phyloP scores from a whole-genome alignment of 2,113 vertebrate genomes.

The Neotragus pygmaeus region DNA sequence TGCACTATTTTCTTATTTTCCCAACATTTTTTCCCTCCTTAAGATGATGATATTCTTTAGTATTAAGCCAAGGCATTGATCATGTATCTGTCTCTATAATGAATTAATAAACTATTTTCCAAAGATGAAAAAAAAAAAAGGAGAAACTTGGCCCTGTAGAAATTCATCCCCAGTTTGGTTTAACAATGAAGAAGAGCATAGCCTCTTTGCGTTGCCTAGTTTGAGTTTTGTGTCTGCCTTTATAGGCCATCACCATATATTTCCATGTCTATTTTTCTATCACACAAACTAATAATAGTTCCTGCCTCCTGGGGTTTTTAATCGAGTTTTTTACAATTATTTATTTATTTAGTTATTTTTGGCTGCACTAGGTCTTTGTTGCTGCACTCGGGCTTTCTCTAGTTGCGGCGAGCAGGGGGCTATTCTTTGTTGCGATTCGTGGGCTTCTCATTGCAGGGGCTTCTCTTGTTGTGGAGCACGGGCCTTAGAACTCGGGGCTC shows the following conservation, averaged over 20 bases:
- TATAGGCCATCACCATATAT: background rate
- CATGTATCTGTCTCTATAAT: slow-evolving; percentile 80
- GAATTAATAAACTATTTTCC: slow-evolving; percentile 80
- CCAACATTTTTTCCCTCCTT: slow-evolving; percentile 69
- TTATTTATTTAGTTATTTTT: background rate
- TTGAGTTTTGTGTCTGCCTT: background rate
- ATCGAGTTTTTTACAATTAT: background rate
- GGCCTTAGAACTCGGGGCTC: background rate
- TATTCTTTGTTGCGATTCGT: rapidly evolving
- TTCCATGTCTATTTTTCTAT: background rate
- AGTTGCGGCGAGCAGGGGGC: rapidly evolving
- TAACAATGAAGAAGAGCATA: background rate
- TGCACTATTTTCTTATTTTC: slow-evolving; percentile 78
- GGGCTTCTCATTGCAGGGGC: background rate
- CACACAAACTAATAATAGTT: background rate
- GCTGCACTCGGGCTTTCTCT: background rate
- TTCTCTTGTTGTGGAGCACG: background rate
- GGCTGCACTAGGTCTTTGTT: background rate
- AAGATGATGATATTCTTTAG: slow-evolving; percentile 80
- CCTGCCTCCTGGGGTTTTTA: background rate
- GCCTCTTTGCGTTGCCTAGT: background rate
- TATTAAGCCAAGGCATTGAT: slow-evolving; percentile 78
- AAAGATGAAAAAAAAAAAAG: background rate
- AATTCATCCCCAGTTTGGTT: background rate
- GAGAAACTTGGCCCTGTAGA: background rate